Percentiles rank a stretch among this genome's conserved stretches.
Conservation (phyloP, 1,140 invertebrate genomes). For the Condylostylus longicornis region DNA sequence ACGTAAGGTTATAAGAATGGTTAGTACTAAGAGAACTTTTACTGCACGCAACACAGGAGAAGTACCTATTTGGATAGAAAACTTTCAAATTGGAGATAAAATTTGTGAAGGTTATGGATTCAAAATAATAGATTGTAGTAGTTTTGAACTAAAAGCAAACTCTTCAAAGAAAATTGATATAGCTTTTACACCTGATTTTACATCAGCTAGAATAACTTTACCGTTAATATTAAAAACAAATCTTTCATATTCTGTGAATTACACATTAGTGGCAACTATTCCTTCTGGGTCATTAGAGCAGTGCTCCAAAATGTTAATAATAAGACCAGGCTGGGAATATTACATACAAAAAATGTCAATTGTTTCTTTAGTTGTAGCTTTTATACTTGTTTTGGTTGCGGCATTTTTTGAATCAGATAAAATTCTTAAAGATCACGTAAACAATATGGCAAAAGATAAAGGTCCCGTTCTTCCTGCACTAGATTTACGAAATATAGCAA, state of each 20-base stretch:
- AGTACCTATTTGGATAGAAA: constrained; percentile 57
- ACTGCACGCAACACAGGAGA: constrained; percentile 78
- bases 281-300: constrained; percentile 57
- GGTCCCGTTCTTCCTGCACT: constrained; percentile 39
- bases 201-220: constrained; percentile 60
- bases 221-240: constrained; percentile 43
- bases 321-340: constrained; percentile 66
- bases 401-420: constrained; percentile 62
- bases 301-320: constrained; percentile 55
- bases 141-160: constrained; percentile 69
- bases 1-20: constrained; percentile 35
- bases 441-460: constrained; percentile 33
- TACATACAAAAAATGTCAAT: constrained; percentile 54
- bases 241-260: constrained; percentile 45
- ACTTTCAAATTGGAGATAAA: constrained; percentile 59
- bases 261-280: constrained; percentile 62
- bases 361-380: constrained; percentile 43
- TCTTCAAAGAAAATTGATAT: constrained; percentile 75
- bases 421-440: constrained; percentile 42
- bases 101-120: constrained; percentile 79
- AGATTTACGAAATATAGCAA: constrained; percentile 39
- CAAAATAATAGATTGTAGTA: constrained; percentile 64
- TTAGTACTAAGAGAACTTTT: constrained; percentile 57
- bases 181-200: constrained; percentile 86
- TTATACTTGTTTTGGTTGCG: constrained; percentile 50